A percentile compares a stretch with the other conserved stretches of the same genome.
These are phyloP conservation scores for Disparrhopalites patrizii DNA, from an alignment of 2,888 invertebrate species.

Conservation along the genomic window DNA sequence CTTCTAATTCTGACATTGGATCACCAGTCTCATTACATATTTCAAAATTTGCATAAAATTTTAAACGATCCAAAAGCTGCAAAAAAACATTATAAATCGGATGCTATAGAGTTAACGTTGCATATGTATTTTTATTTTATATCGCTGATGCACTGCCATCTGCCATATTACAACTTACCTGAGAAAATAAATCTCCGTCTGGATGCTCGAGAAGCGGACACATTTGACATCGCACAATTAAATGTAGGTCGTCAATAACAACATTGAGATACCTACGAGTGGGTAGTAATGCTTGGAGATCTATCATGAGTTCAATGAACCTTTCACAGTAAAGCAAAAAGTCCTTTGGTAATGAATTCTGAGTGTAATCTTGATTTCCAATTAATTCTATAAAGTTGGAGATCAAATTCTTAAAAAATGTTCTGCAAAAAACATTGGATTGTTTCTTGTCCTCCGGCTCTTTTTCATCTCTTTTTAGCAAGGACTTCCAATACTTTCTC, in stretches of 20 bases:
- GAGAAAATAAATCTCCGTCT: slow-evolving; percentile 86
- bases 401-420: slow-evolving; percentile 79
- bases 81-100: too few relatives aligned
- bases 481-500: slow-evolving; percentile 85
- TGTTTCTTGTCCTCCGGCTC: slow-evolving; percentile 47
- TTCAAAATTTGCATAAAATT: slow-evolving; percentile 95
- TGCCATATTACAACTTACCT: too few relatives aligned
- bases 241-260: slow-evolving; percentile 88
- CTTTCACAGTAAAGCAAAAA: slow-evolving; percentile 84
- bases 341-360: slow-evolving; percentile 49
- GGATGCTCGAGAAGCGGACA: slow-evolving; percentile 67
- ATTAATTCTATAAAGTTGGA: slow-evolving; percentile 79
- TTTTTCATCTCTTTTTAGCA: slow-evolving; percentile 71
- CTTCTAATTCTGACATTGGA: slow-evolving; percentile 86
- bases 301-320: slow-evolving; percentile 92
- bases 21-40: slow-evolving; percentile 96
- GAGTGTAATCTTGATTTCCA: slow-evolving; percentile 55
- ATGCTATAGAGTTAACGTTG: too few relatives aligned
- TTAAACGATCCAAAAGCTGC: slow-evolving; percentile 88
- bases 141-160: too few relatives aligned
- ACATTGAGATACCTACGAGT: slow-evolving; percentile 96
- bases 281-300: slow-evolving; percentile 89
- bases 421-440: slow-evolving; percentile 72
- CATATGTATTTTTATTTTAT: too few relatives aligned
- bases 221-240: slow-evolving; percentile 83